A percentile compares a stretch with the other conserved stretches of the same genome.
Evolutionary conservation across 2,113 vertebrate genomes (phyloP).

Genomic region (Channa argus): DNA sequence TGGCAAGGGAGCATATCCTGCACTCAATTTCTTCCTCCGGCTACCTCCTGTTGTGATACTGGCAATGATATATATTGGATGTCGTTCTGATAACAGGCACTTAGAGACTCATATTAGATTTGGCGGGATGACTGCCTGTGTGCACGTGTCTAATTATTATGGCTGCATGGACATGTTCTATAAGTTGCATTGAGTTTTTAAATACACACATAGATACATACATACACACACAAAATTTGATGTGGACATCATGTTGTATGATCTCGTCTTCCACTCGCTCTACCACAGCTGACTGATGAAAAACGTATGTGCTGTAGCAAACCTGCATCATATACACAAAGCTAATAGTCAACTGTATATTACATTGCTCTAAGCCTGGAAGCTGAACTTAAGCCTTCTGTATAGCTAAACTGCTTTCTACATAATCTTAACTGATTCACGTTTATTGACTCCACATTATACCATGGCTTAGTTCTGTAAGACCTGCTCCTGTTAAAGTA

Average conservation of each 20-base stretch:
- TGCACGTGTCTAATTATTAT: conserved; percentile 9
- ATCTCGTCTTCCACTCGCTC: conserved; percentile 19
- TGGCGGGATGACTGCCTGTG: conserved; percentile 17
- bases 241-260: conserved; percentile 7
- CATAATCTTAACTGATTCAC: conserved; percentile 10
- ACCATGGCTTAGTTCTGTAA: conserved; percentile 1
- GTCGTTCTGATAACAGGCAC: conserved; percentile 50
- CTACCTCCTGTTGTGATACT: conserved; percentile 56
- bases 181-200: background rate
- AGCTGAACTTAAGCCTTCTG: background rate
- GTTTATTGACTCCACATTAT: conserved; percentile 16
- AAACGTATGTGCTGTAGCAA: conserved; percentile 4
- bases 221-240: conserved; percentile 4
- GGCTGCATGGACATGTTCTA: conserved; percentile 2
- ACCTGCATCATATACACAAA: background rate
- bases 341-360: conserved; percentile 2
- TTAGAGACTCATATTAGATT: conserved; percentile 52
- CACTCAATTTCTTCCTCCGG: conserved; percentile 42
- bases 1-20: conserved; percentile 42
- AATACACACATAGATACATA: too few relatives aligned
- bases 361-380: background rate
- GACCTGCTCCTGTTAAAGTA: conserved; percentile 13
- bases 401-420: background rate
- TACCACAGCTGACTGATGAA: conserved; percentile 8
- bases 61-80: conserved; percentile 42